Conservation (phyloP, 2,888 invertebrate species). For the Xylocampa areola region DNA sequence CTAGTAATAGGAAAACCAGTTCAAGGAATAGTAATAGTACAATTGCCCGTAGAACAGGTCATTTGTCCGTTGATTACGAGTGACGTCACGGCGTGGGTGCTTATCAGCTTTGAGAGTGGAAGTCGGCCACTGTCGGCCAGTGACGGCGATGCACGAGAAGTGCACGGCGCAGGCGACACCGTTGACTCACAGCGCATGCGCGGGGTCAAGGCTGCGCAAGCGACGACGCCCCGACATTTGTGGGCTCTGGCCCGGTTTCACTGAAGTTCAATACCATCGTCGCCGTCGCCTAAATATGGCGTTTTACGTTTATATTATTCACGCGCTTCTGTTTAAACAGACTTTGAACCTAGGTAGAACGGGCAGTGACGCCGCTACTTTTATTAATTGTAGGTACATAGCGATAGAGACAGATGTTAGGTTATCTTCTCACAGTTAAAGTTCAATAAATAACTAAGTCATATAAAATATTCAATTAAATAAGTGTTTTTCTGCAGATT, state of each 20-base stretch:
- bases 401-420: background rate
- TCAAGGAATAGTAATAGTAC: constrained; percentile 38
- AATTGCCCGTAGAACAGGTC: constrained; percentile 21
- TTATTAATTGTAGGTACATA: background rate
- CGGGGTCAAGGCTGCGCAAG: constrained; percentile 78
- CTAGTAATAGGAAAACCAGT: constrained; percentile 22
- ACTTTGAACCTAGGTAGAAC: constrained; percentile 25
- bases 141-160: constrained; percentile 48
- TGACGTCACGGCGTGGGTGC: constrained; percentile 51
- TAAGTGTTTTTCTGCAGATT: background rate
- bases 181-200: constrained; percentile 70
- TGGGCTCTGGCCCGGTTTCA: constrained; percentile 80
- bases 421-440: background rate
- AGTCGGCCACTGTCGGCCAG: constrained; percentile 40
- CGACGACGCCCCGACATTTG: constrained; percentile 66
- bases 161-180: constrained; percentile 61
- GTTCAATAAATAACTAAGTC: too few species aligned
- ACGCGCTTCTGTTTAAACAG: constrained; percentile 1
- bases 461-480: too few species aligned
- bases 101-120: constrained; percentile 53
- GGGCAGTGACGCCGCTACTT: background rate
- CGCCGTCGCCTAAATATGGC: constrained; percentile 59
- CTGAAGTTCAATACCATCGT: constrained; percentile 75
- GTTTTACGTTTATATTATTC: constrained; percentile 46
- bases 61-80: constrained; percentile 40